Conservation (phyloP, 2,888 invertebrate genomes). For the Pollenia labialis region DNA sequence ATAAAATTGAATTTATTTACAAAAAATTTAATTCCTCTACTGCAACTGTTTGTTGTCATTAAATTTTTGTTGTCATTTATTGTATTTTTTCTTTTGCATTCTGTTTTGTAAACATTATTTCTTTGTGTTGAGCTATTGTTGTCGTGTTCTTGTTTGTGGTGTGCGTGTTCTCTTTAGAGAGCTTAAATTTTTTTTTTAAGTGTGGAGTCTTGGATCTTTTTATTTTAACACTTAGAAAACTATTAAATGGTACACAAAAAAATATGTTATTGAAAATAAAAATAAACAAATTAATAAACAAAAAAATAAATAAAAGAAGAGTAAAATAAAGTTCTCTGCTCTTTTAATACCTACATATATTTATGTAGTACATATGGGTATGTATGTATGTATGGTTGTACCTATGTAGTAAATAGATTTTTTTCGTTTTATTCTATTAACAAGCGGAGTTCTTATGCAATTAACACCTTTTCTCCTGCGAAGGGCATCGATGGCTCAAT, state of each 20-base stretch:
- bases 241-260: slow-evolving; percentile 19
- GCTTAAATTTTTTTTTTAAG: slow-evolving; percentile 8
- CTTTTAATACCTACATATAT: background rate
- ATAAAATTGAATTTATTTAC: slow-evolving; percentile 24
- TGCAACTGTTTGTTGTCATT: slow-evolving; percentile 27
- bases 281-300: slow-evolving; percentile 28
- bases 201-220: slow-evolving; percentile 51
- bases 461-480: slow-evolving; percentile 56
- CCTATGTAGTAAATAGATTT: background rate
- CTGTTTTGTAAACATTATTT: slow-evolving; percentile 61
- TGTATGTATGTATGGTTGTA: slow-evolving; percentile 22
- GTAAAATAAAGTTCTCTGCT: slow-evolving; percentile 35
- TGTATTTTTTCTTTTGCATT: slow-evolving; percentile 63
- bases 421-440: slow-evolving; percentile 41
- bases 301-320: slow-evolving; percentile 35
- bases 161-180: background rate
- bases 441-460: slow-evolving; percentile 61
- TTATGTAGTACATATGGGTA: background rate
- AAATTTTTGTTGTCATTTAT: slow-evolving; percentile 55
- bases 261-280: slow-evolving; percentile 25
- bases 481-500: slow-evolving; percentile 20
- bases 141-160: background rate
- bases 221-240: slow-evolving; percentile 51
- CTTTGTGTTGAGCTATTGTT: background rate
- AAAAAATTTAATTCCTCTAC: slow-evolving; percentile 24